Evolutionary conservation across 1,140 invertebrate species (phyloP).

Genomic region (Brachionus asplanchnoidis): DNA sequence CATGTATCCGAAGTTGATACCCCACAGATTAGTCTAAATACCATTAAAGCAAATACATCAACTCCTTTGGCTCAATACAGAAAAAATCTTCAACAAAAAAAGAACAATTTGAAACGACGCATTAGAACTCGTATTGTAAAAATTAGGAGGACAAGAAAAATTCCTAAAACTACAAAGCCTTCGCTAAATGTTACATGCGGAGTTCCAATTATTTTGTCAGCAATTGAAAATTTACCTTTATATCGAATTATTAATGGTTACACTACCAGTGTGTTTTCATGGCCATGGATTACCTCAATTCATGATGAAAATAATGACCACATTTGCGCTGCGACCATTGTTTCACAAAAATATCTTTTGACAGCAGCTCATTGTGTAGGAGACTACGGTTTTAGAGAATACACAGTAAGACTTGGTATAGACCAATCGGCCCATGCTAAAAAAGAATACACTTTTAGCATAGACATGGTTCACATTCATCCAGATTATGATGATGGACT

Average conservation of each 20-base stretch:
- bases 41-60: background rate
- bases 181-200: background rate
- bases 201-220: background rate
- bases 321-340: background rate
- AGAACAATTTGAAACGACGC: background rate
- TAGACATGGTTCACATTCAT: background rate
- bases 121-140: background rate
- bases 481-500: background rate
- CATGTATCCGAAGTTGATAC: background rate
- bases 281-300: constrained; percentile 16
- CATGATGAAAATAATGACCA: background rate
- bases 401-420: background rate
- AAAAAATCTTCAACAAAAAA: background rate
- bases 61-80: background rate
- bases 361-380: constrained; percentile 39
- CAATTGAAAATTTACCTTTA: background rate
- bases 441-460: background rate
- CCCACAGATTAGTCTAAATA: background rate
- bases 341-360: background rate
- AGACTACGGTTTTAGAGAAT: background rate
- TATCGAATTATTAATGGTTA: constrained; percentile 8
- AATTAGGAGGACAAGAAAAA: background rate
- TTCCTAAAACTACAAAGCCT: background rate
- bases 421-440: background rate
- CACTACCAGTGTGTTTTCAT: background rate